Base-by-base conservation (phyloP, 2,888 invertebrate species). In the Aleiodes leptofemur region DNA sequence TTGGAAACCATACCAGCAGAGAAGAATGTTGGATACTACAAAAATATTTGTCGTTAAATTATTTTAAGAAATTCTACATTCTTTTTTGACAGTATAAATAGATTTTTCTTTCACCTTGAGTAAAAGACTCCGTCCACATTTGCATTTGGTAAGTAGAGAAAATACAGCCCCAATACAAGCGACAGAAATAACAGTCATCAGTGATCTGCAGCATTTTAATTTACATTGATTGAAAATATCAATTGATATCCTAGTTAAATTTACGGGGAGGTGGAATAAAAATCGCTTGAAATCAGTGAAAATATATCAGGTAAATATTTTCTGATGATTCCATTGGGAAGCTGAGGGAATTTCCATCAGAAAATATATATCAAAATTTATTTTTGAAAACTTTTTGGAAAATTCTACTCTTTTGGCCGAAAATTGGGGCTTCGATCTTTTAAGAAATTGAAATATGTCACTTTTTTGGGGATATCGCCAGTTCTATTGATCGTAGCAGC, bases 1-100 rank as follows among this genome's bases (percentile, higher is more conserved):
- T 91, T 92, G 9, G 93, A 93, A 66, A 94, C 92, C 11, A 91
- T 82, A 0, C 98, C 97, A 34, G 90, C 90, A 0, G 96, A 94
- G 89, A 97, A 96, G 1, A 96, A 78, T 77, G 90, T 87, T 1
- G 95, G 95, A 89, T 92, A 93, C 91, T 94, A 90, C 68, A 77
- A 55, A 56, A 66, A 2, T 34, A 55, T 31, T 64, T 23, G 73
- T 50, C 43, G 34, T 51, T 16, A 61, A 9, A 43, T 66, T 51
- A 72, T 61, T 72, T 51, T 7, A 50, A 34, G 23, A 71, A 57
- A 48, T n/a, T 57, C 16, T 16, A 9, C 6, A 50, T 34, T 38
- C 55, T 59, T 61, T 66, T 69, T 59, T 59, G 53, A 48, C 9
- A 55, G 0, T 13, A 38, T 23, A 72, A 56, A 9, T 56, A 64